Evolutionary conservation across 2,797 vertebrate species (phyloP).

Genomic region (Lagodon rhomboides): DNA sequence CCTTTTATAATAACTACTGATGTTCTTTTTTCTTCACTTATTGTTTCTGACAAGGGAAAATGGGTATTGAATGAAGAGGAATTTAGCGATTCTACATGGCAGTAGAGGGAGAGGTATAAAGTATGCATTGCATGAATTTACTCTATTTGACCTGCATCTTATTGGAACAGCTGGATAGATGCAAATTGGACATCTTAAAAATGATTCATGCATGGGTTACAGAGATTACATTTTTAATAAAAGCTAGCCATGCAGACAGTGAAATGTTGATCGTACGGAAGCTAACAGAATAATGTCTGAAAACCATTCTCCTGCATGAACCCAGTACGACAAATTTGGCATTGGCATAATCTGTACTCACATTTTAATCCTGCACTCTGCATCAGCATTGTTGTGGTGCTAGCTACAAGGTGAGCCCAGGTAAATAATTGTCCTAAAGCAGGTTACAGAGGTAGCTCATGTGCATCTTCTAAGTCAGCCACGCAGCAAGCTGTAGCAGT

Average conservation of each 20-base stretch:
- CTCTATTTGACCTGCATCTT: neutral
- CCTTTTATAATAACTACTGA: neutral
- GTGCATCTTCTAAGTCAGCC: neutral
- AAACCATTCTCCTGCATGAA: constrained; percentile 14
- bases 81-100: neutral
- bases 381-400: neutral
- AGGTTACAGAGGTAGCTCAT: neutral
- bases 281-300: constrained; percentile 7
- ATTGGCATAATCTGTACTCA: constrained; percentile 19
- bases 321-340: neutral
- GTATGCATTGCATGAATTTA: neutral
- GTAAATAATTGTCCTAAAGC: neutral
- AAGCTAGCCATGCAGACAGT: neutral
- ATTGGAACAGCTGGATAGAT: neutral
- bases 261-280: constrained; percentile 4
- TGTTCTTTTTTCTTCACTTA: neutral
- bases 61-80: neutral
- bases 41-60: neutral
- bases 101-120: neutral
- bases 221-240: constrained; percentile 1
- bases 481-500: neutral
- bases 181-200: neutral
- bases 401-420: neutral
- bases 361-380: constrained; percentile 29
- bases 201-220: neutral